These are phyloP conservation scores for Uropsilus gracilis DNA, from an alignment of 2,113 vertebrate genomes.

Conservation along the genomic window DNA sequence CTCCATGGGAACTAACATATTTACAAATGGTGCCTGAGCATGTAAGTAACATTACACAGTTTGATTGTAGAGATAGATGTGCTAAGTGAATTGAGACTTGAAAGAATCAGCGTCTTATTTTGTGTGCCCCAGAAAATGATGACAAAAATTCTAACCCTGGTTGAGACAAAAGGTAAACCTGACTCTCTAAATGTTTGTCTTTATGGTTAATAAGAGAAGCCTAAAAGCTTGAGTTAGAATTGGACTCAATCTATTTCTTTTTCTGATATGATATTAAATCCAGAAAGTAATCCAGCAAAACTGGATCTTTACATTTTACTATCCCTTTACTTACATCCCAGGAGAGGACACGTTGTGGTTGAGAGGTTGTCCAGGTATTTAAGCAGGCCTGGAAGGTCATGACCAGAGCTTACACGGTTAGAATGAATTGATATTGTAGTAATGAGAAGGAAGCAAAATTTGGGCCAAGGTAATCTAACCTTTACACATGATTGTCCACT, in stretches of 20 bases:
- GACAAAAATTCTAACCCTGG: not conserved
- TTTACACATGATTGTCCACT: not conserved
- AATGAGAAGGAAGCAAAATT: not conserved
- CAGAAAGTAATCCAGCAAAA: not conserved
- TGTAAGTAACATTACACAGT: not conserved
- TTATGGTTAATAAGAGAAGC: no score
- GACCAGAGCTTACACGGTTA: not conserved
- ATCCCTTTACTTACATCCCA: not conserved
- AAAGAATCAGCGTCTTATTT: not conserved
- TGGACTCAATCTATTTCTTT: not conserved
- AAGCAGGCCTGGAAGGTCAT: not conserved
- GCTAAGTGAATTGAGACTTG: not conserved
- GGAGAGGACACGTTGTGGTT: not conserved
- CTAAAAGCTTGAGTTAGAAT: no score
- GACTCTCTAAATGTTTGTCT: no score
- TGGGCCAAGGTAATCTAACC: not conserved
- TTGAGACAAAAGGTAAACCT: not conserved
- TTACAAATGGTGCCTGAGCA: not conserved
- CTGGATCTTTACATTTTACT: not conserved
- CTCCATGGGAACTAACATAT: no score
- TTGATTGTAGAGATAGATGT: not conserved
- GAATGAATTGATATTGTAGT: not conserved
- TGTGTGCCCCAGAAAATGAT: not conserved
- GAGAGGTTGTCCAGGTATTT: not conserved
- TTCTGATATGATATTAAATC: not conserved